Percentiles rank a stretch among this genome's conserved stretches.
Evolutionary conservation across 2,113 vertebrate genomes (phyloP).

Genomic region (Chionomys nivalis): DNA sequence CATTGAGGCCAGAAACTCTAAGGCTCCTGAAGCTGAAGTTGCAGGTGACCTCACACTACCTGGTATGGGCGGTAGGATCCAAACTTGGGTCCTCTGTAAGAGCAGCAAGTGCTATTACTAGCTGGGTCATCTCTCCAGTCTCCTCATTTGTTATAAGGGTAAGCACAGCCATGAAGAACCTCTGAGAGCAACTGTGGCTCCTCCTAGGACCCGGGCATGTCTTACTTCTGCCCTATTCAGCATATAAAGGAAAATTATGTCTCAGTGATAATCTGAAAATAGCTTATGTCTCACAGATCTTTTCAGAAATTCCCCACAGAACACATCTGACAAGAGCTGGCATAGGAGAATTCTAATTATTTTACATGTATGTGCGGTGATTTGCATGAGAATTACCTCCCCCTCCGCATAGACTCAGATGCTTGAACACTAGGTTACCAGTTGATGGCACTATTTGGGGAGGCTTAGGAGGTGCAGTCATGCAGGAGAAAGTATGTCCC

Average conservation of each 20-base stretch:
- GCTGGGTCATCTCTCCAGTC: background rate
- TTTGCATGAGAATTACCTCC: background rate
- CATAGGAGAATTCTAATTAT: background rate
- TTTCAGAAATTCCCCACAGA: background rate
- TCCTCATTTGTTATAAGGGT: background rate
- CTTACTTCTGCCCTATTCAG: background rate
- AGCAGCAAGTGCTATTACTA: background rate
- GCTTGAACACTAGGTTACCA: background rate
- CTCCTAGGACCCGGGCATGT: accelerated
- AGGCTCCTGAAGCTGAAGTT: background rate
- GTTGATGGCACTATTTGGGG: background rate
- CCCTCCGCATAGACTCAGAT: background rate
- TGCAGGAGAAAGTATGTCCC: background rate
- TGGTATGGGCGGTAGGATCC: background rate
- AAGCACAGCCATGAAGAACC: background rate
- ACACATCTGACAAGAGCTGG: background rate
- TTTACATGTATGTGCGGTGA: background rate
- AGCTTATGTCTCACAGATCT: background rate
- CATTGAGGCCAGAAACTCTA: background rate
- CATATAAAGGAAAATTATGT: background rate
- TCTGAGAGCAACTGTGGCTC: no score
- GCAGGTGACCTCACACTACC: no score
- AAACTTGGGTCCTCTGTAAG: background rate
- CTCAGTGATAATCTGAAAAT: background rate
- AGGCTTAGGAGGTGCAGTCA: background rate